Conservation (phyloP, 2,888 invertebrate species). For the Cryptocheilus praepositus region DNA sequence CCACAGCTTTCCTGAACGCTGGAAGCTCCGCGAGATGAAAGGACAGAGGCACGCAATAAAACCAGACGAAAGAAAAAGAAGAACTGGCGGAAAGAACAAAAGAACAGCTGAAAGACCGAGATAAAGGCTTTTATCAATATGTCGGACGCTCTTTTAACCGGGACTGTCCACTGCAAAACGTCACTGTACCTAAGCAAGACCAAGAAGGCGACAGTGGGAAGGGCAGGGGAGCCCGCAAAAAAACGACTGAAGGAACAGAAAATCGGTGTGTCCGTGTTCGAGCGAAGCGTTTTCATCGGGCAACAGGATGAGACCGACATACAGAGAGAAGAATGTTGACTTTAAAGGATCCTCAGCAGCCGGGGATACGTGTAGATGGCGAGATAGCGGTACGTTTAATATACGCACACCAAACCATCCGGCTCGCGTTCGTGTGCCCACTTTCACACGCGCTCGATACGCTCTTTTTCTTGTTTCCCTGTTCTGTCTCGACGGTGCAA, state of each 20-base stretch:
- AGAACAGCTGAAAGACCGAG: no score
- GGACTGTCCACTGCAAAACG: not conserved
- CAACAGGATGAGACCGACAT: conserved; percentile 12
- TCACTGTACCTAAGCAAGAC: not conserved
- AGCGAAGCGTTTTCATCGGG: not conserved
- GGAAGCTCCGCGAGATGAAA: no score
- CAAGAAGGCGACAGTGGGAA: not conserved
- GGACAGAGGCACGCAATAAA: no score
- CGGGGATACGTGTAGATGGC: conserved; percentile 31
- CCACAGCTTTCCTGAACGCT: no score
- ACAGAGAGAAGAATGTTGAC: conserved; percentile 41
- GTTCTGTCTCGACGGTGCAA: no score
- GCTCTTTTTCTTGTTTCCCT: no score
- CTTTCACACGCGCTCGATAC: not conserved
- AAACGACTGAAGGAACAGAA: conserved; percentile 1
- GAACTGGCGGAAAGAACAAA: no score
- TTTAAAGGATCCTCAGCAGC: conserved; percentile 37
- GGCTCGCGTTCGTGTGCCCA: conserved; percentile 17
- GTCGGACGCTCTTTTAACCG: no score
- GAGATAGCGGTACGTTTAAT: conserved; percentile 42
- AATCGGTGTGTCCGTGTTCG: not conserved
- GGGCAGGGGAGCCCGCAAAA: not conserved
- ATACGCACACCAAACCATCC: conserved; percentile 33
- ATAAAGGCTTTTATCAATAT: no score
- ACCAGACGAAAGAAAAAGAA: no score